Base-by-base conservation (phyloP, 2,113 vertebrate genomes). In the Myiopsitta monachus region DNA sequence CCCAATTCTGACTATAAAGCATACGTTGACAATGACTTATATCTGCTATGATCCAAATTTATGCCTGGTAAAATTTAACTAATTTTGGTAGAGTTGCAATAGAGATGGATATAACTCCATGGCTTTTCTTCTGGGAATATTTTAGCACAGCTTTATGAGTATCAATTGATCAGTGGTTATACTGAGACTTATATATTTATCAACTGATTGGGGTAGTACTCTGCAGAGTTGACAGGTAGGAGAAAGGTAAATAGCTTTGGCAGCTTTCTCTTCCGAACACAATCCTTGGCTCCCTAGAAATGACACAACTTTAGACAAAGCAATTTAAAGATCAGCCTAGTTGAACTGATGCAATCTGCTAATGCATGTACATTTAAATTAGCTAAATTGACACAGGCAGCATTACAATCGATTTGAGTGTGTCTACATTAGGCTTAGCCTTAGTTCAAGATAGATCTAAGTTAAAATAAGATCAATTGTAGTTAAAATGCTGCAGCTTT, bases 331-430 rank as follows among this genome's bases (percentile, higher is more conserved):
- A 94, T 95, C 91, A 89, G 74, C 91, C 83, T 70, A 54, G 70
- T 84, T 91, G 91, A 94, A 94, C 66, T 69, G 91, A 92, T 87
- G 91, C 92, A 95, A 94, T 95, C 91, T 90, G 36, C 83, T 96
- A 94, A 92, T 94, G 86, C 91, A 92, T 81, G 95, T 95, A 92
- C 83, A 87, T 93, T 96, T 93, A 94, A 94, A 96, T 91, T 83
- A 95, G 77, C 77, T 94, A 92, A 94, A 95, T 69, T 89, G 88
- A 92, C 87, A 89, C 38, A 80, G 70, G 91, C 88, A 94, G 87
- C 70, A 84, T 91, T 94, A 54, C 59, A 79, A 91, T 94, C 9
- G 44, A 96, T 95, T 84, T 84, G 28, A 89, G 70, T 51, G 66
- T 94, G 86, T 76, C 91, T 91, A 68, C 81, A 46, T 87, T 69